Conservation (phyloP, 2,113 vertebrate genomes). For the Cebus imitator region DNA sequence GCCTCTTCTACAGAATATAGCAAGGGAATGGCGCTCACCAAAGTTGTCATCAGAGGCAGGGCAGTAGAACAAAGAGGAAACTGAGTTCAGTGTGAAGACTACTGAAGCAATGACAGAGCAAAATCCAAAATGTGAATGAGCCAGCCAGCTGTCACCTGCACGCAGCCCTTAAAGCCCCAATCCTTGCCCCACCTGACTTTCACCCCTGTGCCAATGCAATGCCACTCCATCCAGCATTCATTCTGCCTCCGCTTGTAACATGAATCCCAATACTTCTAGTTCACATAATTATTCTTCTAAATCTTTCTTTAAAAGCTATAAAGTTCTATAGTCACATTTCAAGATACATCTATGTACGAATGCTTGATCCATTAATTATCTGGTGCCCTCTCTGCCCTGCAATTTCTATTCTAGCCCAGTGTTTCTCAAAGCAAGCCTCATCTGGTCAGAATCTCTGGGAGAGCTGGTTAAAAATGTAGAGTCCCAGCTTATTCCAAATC, state of each 20-base stretch:
- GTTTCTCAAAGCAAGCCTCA: background rate
- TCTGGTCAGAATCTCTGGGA: background rate
- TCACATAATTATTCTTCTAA: background rate
- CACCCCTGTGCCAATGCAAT: background rate
- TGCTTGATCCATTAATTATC: background rate
- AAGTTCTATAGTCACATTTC: background rate
- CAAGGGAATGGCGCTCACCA: background rate
- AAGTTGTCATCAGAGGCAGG: background rate
- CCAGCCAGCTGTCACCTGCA: background rate
- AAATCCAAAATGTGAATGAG: background rate
- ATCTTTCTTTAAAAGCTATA: background rate
- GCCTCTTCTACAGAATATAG: background rate
- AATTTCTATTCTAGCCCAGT: background rate
- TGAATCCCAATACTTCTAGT: background rate
- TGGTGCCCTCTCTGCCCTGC: too few species aligned
- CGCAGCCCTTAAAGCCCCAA: too few species aligned
- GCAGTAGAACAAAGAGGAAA: too few species aligned
- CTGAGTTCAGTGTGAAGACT: background rate
- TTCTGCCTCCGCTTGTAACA: background rate
- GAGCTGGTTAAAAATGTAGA: background rate
- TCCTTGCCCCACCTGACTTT: background rate
- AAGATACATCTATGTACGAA: background rate
- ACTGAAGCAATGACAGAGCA: background rate
- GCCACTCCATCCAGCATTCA: background rate
- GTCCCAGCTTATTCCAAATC: background rate